Evolutionary conservation across 2,113 vertebrate species (phyloP).

Genomic region (Dromaius novaehollandiae): DNA sequence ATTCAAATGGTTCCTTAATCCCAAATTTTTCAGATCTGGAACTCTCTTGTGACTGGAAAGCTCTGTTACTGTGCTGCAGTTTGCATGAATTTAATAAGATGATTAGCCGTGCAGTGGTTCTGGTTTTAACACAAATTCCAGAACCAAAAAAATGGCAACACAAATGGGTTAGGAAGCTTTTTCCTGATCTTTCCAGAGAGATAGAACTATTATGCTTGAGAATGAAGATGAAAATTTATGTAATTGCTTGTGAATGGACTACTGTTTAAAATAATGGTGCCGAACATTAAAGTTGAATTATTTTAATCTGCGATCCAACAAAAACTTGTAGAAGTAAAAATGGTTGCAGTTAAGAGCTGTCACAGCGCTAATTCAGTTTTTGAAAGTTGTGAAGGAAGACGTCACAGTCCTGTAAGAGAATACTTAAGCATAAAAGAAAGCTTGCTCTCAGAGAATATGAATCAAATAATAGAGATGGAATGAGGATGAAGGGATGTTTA

Average conservation of each 20-base stretch:
- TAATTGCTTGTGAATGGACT: background rate
- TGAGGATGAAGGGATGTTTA: background rate
- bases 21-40: background rate
- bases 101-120: background rate
- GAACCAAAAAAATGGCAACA: fast-evolving
- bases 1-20: background rate
- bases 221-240: background rate
- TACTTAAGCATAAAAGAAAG: background rate
- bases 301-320: background rate
- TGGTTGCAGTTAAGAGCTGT: background rate
- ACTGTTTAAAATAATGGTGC: background rate
- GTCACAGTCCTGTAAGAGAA: no score
- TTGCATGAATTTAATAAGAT: background rate
- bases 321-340: background rate
- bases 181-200: background rate
- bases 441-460: no score
- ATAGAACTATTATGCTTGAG: background rate
- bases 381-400: background rate
- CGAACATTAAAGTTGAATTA: background rate
- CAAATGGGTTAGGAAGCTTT: background rate
- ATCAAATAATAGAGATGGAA: background rate
- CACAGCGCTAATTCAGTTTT: no score
- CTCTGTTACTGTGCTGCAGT: background rate
- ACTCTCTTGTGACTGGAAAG: background rate
- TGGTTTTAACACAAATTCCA: background rate